Evolutionary conservation across 2,797 vertebrate genomes (phyloP), one percentile per base, ranked within the genome.

Genomic region (Odontamblyopus rebecca): DNA sequence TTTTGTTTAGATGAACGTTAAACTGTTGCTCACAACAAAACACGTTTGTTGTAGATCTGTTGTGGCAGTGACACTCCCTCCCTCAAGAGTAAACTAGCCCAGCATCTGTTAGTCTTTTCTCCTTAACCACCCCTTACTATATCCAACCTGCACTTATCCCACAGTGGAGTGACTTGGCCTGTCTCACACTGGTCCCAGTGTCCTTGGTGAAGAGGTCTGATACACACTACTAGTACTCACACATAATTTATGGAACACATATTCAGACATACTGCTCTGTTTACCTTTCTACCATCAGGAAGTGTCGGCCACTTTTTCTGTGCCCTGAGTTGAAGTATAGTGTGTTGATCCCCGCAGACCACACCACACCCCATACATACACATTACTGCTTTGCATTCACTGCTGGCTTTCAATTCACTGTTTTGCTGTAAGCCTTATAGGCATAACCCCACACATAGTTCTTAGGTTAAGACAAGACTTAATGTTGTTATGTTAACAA

Each of bases 51-150:
- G 67, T 82, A 85, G 77, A 88, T 85, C 80, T 79, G 62, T 48
- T 72, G 82, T 85, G 91, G 93, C 84, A 90, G 87, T 82, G 82
- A 89, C 81, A 79, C 78, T 89, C 83, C 90, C 84, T 84, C 85
- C 84, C 85, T 84, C 84, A 73, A 70, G 77, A 88, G 89, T 93
- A 93, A 93, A 94, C 91, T 86, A 86, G 87, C 88, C 79, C 89
- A 91, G 91, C 92, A 93, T 94, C 90, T 94, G 92, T 93, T 92
- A 93, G 92, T 93, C 91, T 88, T 93, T 92, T 92, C 82, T 90
- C 85, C 89, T 93, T 94, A 94, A 94, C 92, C 92, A 94, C 91
- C 93, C 75, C 90, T 93, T 94, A 82, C 86, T 90, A 91, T 87
- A 91, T 89, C 73, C 82, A 94, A 93, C 93, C 90, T 86, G 89